Base-by-base conservation (phyloP, 2,888 invertebrate genomes). In the Chalcis sispes region DNA sequence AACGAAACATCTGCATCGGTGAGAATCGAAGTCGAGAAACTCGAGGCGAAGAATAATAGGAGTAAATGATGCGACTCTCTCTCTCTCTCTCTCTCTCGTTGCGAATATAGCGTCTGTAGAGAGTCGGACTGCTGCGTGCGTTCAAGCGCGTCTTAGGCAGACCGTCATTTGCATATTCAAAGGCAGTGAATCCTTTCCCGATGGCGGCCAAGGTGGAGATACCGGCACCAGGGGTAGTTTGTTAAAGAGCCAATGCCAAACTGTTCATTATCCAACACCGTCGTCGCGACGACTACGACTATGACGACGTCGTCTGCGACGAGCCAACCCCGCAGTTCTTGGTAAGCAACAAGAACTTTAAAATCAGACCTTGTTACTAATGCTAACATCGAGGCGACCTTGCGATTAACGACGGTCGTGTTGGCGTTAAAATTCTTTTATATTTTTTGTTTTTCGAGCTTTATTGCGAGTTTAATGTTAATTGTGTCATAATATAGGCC, bases 111-210 rank as follows among this genome's bases (percentile, higher is more conserved):
- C n/a, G n/a, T n/a, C n/a, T n/a, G n/a, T n/a, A n/a, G n/a, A n/a
- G n/a, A 36, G 36, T 10, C 10, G 36, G 36, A 36, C 36, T 36
- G 10, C 36, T 36, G 36, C 10, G 5, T 36, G n/a, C 10, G 36
- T 36, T 36, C 10, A 10, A 10, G 36, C 36, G 27, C 79, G 81
- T 84, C 83, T 84, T 82, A 83, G 82, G 81, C 82, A 82, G 82
- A 79, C 80, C 77, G 77, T 80, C 70, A 83, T 84, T 83, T 84
- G 83, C 84, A 84, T 85, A 85, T 85, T 84, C 84, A 83, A 83
- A 82, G 82, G 82, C 79, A 80, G 82, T 82, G 83, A 82, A 84
- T 84, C 83, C 82, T 82, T 80, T 77, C 36, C 10, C 79, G 82
- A 78, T 77, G 80, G 79, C 70, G 75, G 72, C 75, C 71, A 70